These are phyloP conservation scores for Danio aesculapii DNA, from an alignment of 2,797 vertebrate genomes.

Conservation along the genomic window DNA sequence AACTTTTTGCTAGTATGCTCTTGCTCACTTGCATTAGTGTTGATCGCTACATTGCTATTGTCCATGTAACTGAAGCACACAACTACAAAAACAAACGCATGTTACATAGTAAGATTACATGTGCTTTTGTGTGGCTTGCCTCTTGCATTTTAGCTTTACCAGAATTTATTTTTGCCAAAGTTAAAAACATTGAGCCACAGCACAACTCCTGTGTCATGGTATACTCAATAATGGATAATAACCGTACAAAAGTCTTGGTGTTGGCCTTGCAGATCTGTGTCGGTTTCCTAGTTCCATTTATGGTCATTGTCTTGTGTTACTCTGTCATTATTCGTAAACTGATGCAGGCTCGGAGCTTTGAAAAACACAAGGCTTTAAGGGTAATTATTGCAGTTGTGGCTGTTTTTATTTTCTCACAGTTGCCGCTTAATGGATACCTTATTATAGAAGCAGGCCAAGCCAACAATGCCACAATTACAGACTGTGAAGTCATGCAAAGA, in stretches of 20 bases:
- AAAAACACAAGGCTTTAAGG: constrained; percentile 88
- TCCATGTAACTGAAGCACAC: constrained; percentile 81
- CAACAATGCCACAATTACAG: constrained; percentile 63
- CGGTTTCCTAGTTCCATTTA: constrained; percentile 86
- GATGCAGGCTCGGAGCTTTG: constrained; percentile 83
- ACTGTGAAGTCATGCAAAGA: constrained; percentile 65
- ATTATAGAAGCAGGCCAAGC: constrained; percentile 79
- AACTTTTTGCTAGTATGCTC: constrained; percentile 91
- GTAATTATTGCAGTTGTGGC: constrained; percentile 85
- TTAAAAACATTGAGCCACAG: constrained; percentile 60
- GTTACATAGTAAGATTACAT: constrained; percentile 82
- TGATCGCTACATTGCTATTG: constrained; percentile 89
- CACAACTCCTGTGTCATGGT: constrained; percentile 71
- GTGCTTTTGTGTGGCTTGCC: constrained; percentile 79
- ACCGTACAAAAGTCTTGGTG: constrained; percentile 76
- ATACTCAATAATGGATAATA: constrained; percentile 68
- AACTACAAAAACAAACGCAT: constrained; percentile 79
- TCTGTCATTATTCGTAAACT: constrained; percentile 86
- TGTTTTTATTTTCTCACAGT: constrained; percentile 86
- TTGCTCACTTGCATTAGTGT: constrained; percentile 90
- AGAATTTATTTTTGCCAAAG: constrained; percentile 82
- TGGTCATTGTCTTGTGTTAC: constrained; percentile 88
- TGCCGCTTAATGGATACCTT: constrained; percentile 85
- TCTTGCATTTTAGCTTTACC: constrained; percentile 83
- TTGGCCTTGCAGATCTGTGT: constrained; percentile 84